A percentile compares a stretch with the other conserved stretches of the same genome.
These are phyloP conservation scores for Pseudococcus longispinus DNA, from an alignment of 2,888 invertebrate species.

Conservation along the genomic window DNA sequence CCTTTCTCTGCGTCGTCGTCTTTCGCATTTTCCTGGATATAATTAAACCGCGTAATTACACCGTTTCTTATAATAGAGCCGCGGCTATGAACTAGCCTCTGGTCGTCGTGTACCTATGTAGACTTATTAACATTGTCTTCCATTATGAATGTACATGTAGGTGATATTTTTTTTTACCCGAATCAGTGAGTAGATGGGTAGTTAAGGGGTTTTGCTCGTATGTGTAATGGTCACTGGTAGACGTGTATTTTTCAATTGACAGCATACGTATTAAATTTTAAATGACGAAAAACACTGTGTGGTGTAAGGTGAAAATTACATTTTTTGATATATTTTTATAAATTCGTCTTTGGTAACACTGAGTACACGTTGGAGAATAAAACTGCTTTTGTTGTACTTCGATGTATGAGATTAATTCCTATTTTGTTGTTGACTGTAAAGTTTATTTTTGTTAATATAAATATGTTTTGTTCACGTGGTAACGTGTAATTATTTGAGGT, in stretches of 20 bases:
- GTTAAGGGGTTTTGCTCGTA: neutral
- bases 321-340: too few relatives aligned
- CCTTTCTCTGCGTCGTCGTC: neutral
- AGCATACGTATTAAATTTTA: neutral
- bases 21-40: slow-evolving; percentile 13
- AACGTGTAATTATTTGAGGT: too few relatives aligned
- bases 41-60: slow-evolving; percentile 32
- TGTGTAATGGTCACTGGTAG: neutral
- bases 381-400: too few relatives aligned
- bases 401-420: too few relatives aligned
- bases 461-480: too few relatives aligned
- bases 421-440: too few relatives aligned
- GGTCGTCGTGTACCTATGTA: neutral
- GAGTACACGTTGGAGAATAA: too few relatives aligned
- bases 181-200: neutral
- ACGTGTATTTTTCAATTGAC: neutral
- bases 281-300: neutral
- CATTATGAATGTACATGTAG: neutral
- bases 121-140: neutral
- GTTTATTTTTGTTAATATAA: too few relatives aligned
- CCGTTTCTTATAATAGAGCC: neutral
- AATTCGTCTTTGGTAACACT: too few relatives aligned
- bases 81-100: neutral
- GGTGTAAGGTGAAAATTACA: too few relatives aligned
- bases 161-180: neutral